Conservation (phyloP, 2,797 vertebrate genomes). For the Cryptoblepharus egeriae region DNA sequence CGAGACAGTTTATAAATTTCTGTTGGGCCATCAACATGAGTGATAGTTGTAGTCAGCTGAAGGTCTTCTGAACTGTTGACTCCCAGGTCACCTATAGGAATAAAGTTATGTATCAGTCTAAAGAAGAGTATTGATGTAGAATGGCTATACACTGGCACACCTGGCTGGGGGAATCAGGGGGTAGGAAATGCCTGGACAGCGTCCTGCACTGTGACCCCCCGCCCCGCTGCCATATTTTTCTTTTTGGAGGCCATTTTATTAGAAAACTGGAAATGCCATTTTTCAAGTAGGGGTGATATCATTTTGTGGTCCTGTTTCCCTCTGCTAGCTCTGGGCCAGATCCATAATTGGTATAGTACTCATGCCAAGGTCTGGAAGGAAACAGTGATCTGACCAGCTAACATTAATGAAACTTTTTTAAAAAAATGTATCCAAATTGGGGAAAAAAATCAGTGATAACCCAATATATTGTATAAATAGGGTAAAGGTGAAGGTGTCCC, state of each 20-base stretch:
- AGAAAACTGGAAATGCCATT: no score
- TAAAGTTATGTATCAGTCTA: background rate
- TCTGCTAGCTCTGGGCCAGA: no score
- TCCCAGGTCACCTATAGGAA: slow-evolving; percentile 83
- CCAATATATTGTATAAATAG: no score
- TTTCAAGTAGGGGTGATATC: no score
- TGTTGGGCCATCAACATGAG: slow-evolving; percentile 90
- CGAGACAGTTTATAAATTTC: slow-evolving; percentile 94
- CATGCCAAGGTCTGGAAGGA: background rate
- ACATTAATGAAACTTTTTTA: background rate
- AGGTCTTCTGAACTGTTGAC: slow-evolving; percentile 90
- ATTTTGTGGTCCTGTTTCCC: no score
- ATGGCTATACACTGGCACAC: no score
- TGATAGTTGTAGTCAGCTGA: slow-evolving; percentile 95
- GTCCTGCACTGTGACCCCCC: no score
- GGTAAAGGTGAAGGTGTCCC: no score
- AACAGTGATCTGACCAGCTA: background rate
- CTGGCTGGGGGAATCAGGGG: no score
- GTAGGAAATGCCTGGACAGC: no score
- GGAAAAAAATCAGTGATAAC: background rate
- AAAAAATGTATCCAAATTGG: background rate
- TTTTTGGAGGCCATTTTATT: no score
- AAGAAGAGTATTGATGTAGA: background rate
- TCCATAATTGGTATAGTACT: background rate
- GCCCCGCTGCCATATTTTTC: no score